A percentile compares a stretch with the other conserved stretches of the same genome.
phyloP scores from a whole-genome alignment of 2,888 invertebrate genomes.

The Lithodes maja region DNA sequence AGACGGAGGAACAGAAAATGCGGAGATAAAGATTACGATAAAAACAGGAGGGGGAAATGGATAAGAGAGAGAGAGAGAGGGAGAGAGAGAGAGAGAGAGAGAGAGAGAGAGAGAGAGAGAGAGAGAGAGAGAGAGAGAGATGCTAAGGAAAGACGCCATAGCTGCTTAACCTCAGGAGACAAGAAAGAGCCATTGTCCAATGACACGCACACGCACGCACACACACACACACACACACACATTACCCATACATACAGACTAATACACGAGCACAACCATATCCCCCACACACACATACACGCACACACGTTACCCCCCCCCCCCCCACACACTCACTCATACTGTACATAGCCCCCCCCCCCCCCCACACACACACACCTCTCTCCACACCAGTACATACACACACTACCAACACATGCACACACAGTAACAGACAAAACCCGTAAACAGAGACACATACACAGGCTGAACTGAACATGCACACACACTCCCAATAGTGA shows the following conservation, averaged over 20 bases:
- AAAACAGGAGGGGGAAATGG: background rate
- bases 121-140: background rate
- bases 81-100: background rate
- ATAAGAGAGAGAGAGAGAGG: background rate
- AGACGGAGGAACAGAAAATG: background rate
- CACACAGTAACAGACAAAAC: background rate
- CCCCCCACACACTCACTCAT: background rate
- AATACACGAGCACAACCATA: background rate
- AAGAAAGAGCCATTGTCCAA: constrained; percentile 9
- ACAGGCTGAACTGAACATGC: too few relatives aligned
- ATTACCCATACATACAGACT: background rate
- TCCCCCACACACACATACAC: too few relatives aligned
- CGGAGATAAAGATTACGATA: background rate
- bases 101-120: background rate
- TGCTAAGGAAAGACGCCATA: background rate
- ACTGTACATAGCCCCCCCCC: background rate
- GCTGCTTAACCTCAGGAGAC: background rate
- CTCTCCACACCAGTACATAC: background rate
- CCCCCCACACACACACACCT: background rate
- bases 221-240: background rate
- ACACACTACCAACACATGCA: background rate
- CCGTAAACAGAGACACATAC: too few relatives aligned
- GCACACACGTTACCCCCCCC: background rate
- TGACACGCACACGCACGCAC: background rate
- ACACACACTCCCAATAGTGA: too few relatives aligned